Conservation (phyloP, 23 tunicate genomes). For the Clavelina lepadiformis region DNA sequence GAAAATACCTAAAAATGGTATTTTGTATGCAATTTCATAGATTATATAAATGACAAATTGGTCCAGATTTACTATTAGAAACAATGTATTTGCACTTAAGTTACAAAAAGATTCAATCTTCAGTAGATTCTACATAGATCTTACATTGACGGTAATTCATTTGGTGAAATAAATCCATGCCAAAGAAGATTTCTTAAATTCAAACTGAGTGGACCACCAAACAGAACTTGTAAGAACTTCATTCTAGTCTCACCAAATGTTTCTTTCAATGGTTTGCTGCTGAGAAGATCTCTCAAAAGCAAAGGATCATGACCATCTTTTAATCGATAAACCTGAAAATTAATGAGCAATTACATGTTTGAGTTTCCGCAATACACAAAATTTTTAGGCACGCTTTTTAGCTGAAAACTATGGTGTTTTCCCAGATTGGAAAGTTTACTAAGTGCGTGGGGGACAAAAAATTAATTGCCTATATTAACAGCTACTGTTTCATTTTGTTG, state of each 20-base stretch:
- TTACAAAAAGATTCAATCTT: no score
- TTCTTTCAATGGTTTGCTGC: conserved; percentile 8
- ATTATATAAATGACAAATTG: neutral
- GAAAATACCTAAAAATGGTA: neutral
- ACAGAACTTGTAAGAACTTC: conserved; percentile 15
- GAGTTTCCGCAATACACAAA: neutral
- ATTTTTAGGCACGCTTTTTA: no score
- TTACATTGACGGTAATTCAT: conserved; percentile 42
- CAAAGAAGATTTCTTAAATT: conserved; percentile 65
- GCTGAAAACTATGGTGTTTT: no score
- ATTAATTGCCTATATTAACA: no score
- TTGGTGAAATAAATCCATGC: conserved; percentile 60
- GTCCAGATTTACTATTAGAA: no score
- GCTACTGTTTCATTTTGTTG: no score
- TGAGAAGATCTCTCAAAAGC: conserved; percentile 44
- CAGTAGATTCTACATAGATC: no score
- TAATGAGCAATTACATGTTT: neutral
- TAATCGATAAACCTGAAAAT: conserved; percentile 28
- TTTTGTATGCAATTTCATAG: neutral
- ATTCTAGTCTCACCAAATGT: conserved; percentile 28
- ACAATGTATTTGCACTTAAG: no score
- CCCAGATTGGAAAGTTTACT: no score
- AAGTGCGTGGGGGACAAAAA: no score
- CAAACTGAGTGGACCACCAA: conserved; percentile 66
- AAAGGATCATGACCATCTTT: conserved; percentile 49